Evolutionary conservation across 2,797 vertebrate species (phyloP), one percentile per base, ranked within the genome.

Genomic region (Mormyrus hasselquistii): DNA sequence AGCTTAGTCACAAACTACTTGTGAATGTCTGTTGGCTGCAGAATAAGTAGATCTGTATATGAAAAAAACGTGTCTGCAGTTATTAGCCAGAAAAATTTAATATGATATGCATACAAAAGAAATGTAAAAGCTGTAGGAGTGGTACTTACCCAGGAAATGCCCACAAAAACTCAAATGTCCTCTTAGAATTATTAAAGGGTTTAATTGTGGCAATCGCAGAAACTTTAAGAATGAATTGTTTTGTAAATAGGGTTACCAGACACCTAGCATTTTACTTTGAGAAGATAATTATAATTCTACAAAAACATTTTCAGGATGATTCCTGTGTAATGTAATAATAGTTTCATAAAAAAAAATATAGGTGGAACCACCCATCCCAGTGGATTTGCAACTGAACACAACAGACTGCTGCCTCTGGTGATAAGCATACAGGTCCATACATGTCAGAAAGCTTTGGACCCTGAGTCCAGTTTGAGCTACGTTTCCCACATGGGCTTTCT

Each of bases 11-110:
- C 52, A 87, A 8, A 87, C 50, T 57, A n/a, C 53, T 47, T 47
- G 22, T 85, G 41, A 65, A 50, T 29, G 88, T 89, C 22, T 73
- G 41, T 85, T 84, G 79, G 83, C 79, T 85, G 76, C 57, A 34
- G 12, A 14, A 86, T 2, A 86, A 86, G 41, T 82, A 47, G 38
- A 16, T 6, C 41, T 82, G 38, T 44, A 9, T 47, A 82, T 41
- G 5, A 82, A 82, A 82, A 82, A 19, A 82, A 82, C 6, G 19
- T 29, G 16, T 44, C 38, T 44, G 38, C 16, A 79, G 38, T 47
- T 44, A 44, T 82, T 44, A 47, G 6, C 38, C 76, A 82, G 14
- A 47, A 3, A 44, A 19, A 82, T n/a, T 16, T 47, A 44, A 82
- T 22, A n/a, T 47, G 29, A 82, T 44, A 82, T 82, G 29, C 38